Evolutionary conservation across 2,113 vertebrate genomes (phyloP).

Genomic region (Cryptotis parvus): DNA sequence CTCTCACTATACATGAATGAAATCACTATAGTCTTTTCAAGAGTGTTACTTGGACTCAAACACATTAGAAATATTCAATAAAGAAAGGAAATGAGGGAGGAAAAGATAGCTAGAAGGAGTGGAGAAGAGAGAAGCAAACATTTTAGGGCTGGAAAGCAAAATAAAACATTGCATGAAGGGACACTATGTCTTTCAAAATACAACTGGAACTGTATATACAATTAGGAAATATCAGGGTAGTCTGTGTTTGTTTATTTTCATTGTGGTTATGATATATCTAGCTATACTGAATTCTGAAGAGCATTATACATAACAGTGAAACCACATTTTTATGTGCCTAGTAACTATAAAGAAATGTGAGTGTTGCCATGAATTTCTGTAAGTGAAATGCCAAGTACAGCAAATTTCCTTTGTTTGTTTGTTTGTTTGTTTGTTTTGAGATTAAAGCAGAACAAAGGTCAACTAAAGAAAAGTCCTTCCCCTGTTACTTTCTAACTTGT

Average conservation of each 20-base stretch:
- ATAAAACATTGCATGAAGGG: background rate
- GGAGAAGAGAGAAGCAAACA: background rate
- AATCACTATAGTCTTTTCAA: background rate
- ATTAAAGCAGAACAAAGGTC: slow-evolving; percentile 26
- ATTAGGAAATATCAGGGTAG: background rate
- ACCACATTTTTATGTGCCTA: slow-evolving; percentile 52
- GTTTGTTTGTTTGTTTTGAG: background rate
- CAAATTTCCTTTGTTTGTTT: background rate
- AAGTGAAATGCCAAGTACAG: background rate
- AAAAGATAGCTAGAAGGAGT: background rate
- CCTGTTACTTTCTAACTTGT: background rate
- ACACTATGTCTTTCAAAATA: slow-evolving; percentile 30
- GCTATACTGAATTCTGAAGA: slow-evolving; percentile 5
- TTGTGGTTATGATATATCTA: slow-evolving; percentile 39
- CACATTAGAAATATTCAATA: background rate
- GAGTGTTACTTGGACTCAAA: background rate
- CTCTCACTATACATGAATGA: background rate
- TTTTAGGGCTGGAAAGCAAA: background rate
- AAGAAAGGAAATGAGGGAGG: background rate
- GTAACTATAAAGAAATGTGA: slow-evolving; percentile 53
- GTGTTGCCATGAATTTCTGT: slow-evolving; percentile 13
- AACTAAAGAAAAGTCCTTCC: background rate
- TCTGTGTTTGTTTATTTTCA: slow-evolving; percentile 26
- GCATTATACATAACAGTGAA: slow-evolving; percentile 22
- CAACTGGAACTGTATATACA: background rate